Evolutionary conservation across 1,140 invertebrate species (phyloP).

Genomic region (Vollenhovia emeryi): DNA sequence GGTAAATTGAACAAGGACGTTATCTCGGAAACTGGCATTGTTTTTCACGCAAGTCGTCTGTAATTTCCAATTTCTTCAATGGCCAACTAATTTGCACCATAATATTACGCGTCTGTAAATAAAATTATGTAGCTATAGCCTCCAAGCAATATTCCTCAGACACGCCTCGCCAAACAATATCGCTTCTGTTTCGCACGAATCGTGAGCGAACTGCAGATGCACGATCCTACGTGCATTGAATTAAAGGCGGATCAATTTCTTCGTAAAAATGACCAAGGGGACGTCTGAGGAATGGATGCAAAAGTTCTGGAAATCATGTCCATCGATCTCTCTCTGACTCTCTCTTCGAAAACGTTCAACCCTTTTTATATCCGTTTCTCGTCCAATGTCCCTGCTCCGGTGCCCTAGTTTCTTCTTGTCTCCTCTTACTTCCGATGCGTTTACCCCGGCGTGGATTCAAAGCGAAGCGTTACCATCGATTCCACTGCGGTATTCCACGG

Average conservation of each 20-base stretch:
- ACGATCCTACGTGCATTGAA: not conserved
- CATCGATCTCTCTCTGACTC: not conserved
- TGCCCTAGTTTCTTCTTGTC: conserved; percentile 41
- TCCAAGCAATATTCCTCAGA: not conserved
- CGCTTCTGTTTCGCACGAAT: not conserved
- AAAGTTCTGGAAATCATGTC: not conserved
- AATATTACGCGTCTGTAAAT: conserved; percentile 11
- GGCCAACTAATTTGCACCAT: not conserved
- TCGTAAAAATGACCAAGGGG: not conserved
- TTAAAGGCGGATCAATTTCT: not conserved
- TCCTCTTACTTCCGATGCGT: conserved; percentile 33
- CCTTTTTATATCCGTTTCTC: not conserved
- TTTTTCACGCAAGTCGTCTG: not conserved
- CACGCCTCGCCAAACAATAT: not conserved
- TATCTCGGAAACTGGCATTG: not conserved
- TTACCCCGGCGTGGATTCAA: not conserved
- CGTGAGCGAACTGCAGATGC: conserved; percentile 21
- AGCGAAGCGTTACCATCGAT: conserved; percentile 29
- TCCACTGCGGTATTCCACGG: conserved; percentile 23
- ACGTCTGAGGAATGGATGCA: not conserved
- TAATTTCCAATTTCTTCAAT: not conserved
- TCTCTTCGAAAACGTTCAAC: not conserved
- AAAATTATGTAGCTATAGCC: not conserved
- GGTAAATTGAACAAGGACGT: not conserved
- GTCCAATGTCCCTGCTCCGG: not conserved